Evolutionary conservation across 2,113 vertebrate species (phyloP), one percentile per base, ranked within the genome.

Genomic region (Callaeas wilsoni): DNA sequence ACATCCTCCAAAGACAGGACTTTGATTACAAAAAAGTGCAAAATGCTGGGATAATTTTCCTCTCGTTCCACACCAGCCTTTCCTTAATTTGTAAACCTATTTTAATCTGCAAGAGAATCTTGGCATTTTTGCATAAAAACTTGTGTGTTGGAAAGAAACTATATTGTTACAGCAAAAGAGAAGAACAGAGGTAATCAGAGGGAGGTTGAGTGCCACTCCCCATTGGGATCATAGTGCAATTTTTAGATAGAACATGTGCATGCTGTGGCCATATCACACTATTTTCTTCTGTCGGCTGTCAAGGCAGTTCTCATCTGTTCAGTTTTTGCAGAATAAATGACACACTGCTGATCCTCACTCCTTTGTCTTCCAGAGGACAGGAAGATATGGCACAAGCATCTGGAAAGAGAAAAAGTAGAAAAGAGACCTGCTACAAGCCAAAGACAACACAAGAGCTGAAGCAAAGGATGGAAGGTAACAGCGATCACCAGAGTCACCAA

Each of bases 321-420:
- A 27, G 12, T 47, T 70, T 41, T 44, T 26, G 68, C 68, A 59
- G 79, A 57, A n/a, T 39, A 65, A 53, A 1, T 69, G 11, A 32
- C 50, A 32, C 16, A 6, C 23, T 0, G 0, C n/a, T 20, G 21
- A 67, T 53, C 46, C 33, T 55, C 59, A 33, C 25, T 93, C 68
- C 44, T 33, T 7, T 32, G n/a, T 77, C 89, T 93, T 95, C 47
- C 82, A 53, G 18, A 39, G 21, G 57, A 62, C 12, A 53, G 44
- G 52, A 8, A 35, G 47, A 71, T 19, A 29, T 1, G 1, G 33
- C 35, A 71, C 22, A 59, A 52, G 35, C 52, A 89, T 35, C 95
- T 96, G 90, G 30, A 91, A 96, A 85, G 23, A 89, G 74, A 94
- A 50, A 69, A 93, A 27, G 49, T 52, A 60, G 37, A 60, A 68